Evolutionary conservation across 2,797 vertebrate genomes (phyloP).

Genomic region (Hipposideros larvatus): DNA sequence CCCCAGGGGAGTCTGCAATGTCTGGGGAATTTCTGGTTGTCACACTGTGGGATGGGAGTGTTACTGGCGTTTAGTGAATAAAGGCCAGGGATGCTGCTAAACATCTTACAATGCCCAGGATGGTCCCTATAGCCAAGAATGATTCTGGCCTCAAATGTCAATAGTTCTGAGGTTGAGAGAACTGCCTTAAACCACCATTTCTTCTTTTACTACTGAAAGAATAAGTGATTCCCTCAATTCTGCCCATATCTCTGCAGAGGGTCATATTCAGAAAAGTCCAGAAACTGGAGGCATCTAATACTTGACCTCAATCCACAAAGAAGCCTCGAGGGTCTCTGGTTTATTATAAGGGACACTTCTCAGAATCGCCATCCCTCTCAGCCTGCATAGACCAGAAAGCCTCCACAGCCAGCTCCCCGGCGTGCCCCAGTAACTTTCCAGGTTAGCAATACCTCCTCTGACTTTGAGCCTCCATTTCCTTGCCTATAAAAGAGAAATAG

Average conservation of each 20-base stretch:
- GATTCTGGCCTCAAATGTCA: neutral
- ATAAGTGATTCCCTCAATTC: neutral
- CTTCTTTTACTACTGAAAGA: neutral
- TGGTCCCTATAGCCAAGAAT: neutral
- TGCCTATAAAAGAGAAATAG: neutral
- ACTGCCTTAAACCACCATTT: neutral
- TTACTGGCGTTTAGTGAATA: neutral
- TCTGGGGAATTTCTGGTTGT: neutral
- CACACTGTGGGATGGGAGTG: neutral
- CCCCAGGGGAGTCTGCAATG: too few species aligned
- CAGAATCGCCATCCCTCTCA: neutral
- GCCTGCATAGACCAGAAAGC: neutral
- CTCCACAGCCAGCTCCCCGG: neutral
- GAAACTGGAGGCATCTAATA: neutral
- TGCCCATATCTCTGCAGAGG: neutral
- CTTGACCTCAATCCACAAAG: neutral
- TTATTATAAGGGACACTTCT: neutral
- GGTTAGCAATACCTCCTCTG: neutral
- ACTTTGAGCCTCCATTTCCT: neutral
- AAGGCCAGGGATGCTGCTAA: neutral
- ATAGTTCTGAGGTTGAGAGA: neutral
- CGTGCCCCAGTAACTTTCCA: neutral
- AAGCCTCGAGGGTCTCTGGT: neutral
- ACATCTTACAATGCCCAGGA: neutral
- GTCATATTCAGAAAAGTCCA: slow-evolving; percentile 22